Evolutionary conservation across 2,888 invertebrate genomes (phyloP).

Genomic region (Germaria angustata): DNA sequence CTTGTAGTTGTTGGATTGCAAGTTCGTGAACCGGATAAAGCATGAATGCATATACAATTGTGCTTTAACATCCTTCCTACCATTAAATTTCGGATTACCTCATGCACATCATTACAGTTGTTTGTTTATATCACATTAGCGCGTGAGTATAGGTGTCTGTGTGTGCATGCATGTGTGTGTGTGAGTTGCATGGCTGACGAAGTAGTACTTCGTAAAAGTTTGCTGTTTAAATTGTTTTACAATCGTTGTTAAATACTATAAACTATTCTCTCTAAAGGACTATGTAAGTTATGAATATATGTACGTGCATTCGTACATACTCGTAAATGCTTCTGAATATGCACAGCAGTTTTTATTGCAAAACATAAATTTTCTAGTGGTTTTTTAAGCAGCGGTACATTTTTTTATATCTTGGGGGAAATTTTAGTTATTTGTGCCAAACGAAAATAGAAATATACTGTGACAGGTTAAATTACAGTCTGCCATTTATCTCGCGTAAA

Average conservation of each 20-base stretch:
- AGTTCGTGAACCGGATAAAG: slow-evolving; percentile 37
- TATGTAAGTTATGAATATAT: slow-evolving; percentile 25
- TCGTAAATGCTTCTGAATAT: not conserved
- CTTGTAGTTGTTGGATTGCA: not conserved
- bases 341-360: not conserved
- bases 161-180: not conserved
- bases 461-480: no score
- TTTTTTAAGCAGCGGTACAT: not conserved
- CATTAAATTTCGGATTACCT: slow-evolving; percentile 47
- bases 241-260: slow-evolving; percentile 57
- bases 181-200: not conserved
- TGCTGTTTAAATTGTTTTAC: slow-evolving; percentile 59
- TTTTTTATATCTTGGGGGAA: no score
- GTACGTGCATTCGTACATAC: not conserved
- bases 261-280: slow-evolving; percentile 48
- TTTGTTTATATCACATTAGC: not conserved
- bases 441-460: no score
- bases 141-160: not conserved
- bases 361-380: no score
- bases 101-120: slow-evolving; percentile 48
- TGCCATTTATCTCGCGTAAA: no score
- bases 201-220: slow-evolving; percentile 42
- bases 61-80: slow-evolving; percentile 30
- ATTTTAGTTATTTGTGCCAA: no score
- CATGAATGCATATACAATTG: slow-evolving; percentile 46